Percentiles rank a stretch among this genome's conserved stretches.
These are phyloP conservation scores for Zonitis immaculata DNA, from an alignment of 2,888 invertebrate species.

Conservation along the genomic window DNA sequence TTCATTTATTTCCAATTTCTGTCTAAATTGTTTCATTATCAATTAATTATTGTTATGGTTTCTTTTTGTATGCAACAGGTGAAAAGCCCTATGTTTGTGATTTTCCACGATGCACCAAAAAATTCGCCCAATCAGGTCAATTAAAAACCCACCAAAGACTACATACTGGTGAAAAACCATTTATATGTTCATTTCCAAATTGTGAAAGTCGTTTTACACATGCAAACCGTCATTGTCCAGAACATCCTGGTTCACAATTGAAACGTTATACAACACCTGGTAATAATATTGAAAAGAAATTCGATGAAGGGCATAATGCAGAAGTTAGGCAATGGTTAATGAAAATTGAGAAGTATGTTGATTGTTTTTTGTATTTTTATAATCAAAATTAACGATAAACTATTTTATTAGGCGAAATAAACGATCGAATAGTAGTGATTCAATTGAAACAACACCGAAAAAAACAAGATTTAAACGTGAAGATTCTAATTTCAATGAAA, in stretches of 20 bases:
- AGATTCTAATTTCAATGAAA: slow-evolving; percentile 26
- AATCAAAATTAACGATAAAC: no score
- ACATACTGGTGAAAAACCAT: slow-evolving; percentile 74
- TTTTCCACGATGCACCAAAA: slow-evolving; percentile 64
- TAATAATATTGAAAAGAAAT: slow-evolving; percentile 44
- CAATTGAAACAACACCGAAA: slow-evolving; percentile 34
- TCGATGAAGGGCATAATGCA: slow-evolving; percentile 47
- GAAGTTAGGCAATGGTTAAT: slow-evolving; percentile 48
- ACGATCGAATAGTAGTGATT: slow-evolving; percentile 15
- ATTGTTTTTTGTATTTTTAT: no score
- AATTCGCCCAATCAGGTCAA: slow-evolving; percentile 74
- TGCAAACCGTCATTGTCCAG: slow-evolving; percentile 69
- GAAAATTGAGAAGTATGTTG: slow-evolving; percentile 27
- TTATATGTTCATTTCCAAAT: slow-evolving; percentile 59
- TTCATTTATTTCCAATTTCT: not conserved
- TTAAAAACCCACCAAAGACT: slow-evolving; percentile 71
- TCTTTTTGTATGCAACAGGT: slow-evolving; percentile 52
- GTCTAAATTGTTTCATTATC: slow-evolving; percentile 7
- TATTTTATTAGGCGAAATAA: slow-evolving; percentile 26
- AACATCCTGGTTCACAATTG: slow-evolving; percentile 61
- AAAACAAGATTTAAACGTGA: slow-evolving; percentile 31
- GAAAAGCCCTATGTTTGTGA: slow-evolving; percentile 71
- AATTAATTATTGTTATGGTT: not conserved
- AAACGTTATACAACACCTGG: slow-evolving; percentile 33
- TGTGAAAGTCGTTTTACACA: slow-evolving; percentile 69